These are phyloP conservation scores for Diplosoma virens DNA, from an alignment of 23 tunicate genomes.

Conservation along the genomic window DNA sequence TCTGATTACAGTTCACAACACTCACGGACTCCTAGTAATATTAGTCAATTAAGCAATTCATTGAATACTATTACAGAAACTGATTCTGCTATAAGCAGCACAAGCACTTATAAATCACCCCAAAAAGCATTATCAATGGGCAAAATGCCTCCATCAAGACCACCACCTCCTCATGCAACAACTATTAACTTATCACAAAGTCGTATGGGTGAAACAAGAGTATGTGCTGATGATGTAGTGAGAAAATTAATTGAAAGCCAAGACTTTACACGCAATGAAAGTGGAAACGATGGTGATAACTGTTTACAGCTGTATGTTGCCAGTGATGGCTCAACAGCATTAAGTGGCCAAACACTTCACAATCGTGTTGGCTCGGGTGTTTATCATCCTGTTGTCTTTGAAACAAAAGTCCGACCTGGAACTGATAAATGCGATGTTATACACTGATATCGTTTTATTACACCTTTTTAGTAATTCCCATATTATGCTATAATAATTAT, in stretches of 20 bases:
- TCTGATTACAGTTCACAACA: conserved; percentile 78
- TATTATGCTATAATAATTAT: no score
- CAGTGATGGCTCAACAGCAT: conserved; percentile 79
- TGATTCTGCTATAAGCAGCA: conserved; percentile 34
- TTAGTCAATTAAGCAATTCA: conserved; percentile 57
- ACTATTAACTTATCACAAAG: conserved; percentile 19
- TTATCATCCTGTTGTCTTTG: conserved; percentile 76
- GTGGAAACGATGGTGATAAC: conserved; percentile 42
- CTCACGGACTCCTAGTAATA: conserved; percentile 73
- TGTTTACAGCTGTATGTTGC: conserved; percentile 62
- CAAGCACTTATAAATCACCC: conserved; percentile 23
- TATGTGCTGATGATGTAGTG: conserved; percentile 67
- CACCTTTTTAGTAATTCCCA: no score
- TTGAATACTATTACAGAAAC: conserved; percentile 18
- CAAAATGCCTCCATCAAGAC: conserved; percentile 10
- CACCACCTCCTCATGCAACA: conserved; percentile 47
- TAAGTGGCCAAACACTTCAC: conserved; percentile 75
- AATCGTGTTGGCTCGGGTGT: conserved; percentile 78
- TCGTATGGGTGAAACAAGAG: conserved; percentile 74
- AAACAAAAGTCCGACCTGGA: not conserved
- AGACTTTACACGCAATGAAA: conserved; percentile 70
- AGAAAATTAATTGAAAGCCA: conserved; percentile 77
- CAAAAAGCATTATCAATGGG: conserved; percentile 6
- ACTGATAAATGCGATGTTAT: not conserved
- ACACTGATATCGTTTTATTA: conserved; percentile 15